Evolutionary conservation across 1,140 invertebrate genomes (phyloP).

Genomic region (Temnothorax nylanderi): DNA sequence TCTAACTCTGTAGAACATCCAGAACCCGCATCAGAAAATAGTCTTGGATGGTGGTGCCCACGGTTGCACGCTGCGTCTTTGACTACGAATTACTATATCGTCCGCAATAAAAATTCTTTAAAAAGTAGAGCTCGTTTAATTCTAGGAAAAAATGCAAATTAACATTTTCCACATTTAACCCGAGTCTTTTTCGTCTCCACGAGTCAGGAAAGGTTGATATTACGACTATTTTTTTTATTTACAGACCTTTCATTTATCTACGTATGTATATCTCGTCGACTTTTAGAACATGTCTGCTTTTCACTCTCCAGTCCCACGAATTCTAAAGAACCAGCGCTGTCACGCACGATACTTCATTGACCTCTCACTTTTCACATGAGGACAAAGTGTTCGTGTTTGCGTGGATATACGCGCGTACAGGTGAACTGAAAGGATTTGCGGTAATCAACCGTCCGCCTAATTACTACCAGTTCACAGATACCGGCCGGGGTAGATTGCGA

Average conservation of each 20-base stretch:
- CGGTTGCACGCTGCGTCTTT: not conserved
- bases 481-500: slow-evolving; percentile 1
- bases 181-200: not conserved
- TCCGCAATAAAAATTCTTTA: not conserved
- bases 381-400: not conserved
- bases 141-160: not conserved
- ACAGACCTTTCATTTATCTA: not conserved
- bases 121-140: not conserved
- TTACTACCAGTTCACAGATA: not conserved
- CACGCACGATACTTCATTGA: not conserved
- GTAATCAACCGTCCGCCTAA: slow-evolving; percentile 18
- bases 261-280: not conserved
- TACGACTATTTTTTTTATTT: not conserved
- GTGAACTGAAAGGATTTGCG: not conserved
- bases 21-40: not conserved
- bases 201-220: not conserved
- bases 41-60: not conserved
- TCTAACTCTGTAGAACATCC: not conserved
- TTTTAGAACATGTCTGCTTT: not conserved
- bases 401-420: not conserved
- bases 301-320: not conserved
- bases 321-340: not conserved
- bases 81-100: not conserved
- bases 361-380: not conserved
- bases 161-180: not conserved